phyloP scores from a whole-genome alignment of 2,888 invertebrate species.

The Bombylius major region DNA sequence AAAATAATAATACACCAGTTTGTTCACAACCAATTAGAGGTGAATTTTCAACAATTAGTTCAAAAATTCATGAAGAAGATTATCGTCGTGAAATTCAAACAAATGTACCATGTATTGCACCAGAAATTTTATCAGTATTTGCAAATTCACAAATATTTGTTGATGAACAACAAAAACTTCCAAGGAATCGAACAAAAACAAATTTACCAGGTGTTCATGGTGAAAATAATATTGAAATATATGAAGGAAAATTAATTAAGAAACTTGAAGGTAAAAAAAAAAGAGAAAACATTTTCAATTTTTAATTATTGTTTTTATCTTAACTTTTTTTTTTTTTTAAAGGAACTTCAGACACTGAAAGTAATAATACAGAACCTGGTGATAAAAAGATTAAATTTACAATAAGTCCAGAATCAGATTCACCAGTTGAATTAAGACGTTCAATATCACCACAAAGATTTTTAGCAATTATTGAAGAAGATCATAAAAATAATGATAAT shows the following conservation, averaged over 20 bases:
- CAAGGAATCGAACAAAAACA: constrained; percentile 29
- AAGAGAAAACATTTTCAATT: neutral
- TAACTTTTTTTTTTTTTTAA: neutral
- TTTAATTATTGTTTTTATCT: neutral
- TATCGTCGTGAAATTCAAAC: constrained; percentile 36
- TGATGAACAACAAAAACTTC: constrained; percentile 35
- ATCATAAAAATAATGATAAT: constrained; percentile 14
- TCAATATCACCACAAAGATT: constrained; percentile 27
- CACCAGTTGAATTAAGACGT: constrained; percentile 8
- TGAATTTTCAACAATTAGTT: constrained; percentile 23
- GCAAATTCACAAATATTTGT: constrained; percentile 38
- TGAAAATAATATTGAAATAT: constrained; percentile 23
- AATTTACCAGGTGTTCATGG: constrained; percentile 29
- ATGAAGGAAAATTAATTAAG: constrained; percentile 33
- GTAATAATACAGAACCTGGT: neutral
- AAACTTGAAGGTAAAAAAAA: constrained; percentile 35
- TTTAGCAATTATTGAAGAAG: constrained; percentile 29
- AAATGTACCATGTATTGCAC: constrained; percentile 36
- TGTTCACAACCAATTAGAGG: constrained; percentile 30
- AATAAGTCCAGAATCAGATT: constrained; percentile 10
- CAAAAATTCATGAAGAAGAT: constrained; percentile 37
- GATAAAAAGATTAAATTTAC: constrained; percentile 12
- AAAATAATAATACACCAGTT: constrained; percentile 31
- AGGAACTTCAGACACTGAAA: neutral
- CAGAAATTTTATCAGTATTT: constrained; percentile 36